phyloP scores from a whole-genome alignment of 92 coral and sea anemone species.

The Epizoanthus illoricatus region DNA sequence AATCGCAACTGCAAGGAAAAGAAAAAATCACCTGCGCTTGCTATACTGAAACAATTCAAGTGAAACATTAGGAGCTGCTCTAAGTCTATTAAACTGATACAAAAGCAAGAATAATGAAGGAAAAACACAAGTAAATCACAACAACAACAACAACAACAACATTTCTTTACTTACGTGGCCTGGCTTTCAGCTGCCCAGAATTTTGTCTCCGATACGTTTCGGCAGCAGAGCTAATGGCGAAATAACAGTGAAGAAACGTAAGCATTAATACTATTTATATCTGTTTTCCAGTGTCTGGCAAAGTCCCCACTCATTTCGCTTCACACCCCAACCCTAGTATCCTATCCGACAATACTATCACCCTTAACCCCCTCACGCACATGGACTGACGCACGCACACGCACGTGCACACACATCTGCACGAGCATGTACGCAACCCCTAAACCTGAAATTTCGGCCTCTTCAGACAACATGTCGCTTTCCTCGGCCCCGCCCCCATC shows the following conservation, averaged over 20 bases:
- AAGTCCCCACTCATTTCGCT: no score
- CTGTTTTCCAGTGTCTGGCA: neutral
- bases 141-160: neutral
- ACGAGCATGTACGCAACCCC: neutral
- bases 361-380: neutral
- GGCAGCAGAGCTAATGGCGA: constrained; percentile 71
- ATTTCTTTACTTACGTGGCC: constrained; percentile 82
- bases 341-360: no score
- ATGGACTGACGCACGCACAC: neutral
- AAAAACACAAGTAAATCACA: neutral
- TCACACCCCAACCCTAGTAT: neutral
- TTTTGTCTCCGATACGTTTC: constrained; percentile 84
- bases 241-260: neutral
- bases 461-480: no score
- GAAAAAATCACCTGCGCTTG: no score
- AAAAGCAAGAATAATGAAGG: neutral
- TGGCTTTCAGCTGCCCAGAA: constrained; percentile 73
- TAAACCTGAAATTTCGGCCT: no score
- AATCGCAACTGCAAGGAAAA: no score
- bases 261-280: neutral
- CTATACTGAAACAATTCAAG: no score
- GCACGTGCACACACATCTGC: neutral
- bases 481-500: no score
- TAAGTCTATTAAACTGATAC: neutral
- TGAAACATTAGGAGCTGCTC: no score